Evolutionary conservation across 2,113 vertebrate species (phyloP).

Genomic region (Scatophagus argus): DNA sequence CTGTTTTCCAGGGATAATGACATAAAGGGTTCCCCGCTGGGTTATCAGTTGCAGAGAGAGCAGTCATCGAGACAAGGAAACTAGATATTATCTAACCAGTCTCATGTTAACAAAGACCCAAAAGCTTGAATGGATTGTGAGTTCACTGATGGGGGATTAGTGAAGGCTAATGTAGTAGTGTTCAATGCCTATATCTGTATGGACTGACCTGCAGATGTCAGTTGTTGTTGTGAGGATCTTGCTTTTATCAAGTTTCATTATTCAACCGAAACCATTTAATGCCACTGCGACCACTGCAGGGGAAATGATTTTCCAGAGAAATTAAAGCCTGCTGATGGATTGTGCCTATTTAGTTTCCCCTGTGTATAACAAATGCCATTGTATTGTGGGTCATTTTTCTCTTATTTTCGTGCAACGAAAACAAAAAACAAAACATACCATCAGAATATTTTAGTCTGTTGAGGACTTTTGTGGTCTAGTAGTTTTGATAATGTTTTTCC

Average conservation of each 20-base stretch:
- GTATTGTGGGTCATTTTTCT: neutral
- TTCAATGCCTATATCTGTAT: neutral
- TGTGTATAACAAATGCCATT: slow-evolving; percentile 1
- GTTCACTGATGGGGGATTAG: neutral
- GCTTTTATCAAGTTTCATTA: slow-evolving; percentile 27
- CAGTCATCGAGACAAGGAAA: neutral
- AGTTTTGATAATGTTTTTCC: neutral
- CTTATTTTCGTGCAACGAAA: neutral
- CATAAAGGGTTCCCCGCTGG: slow-evolving; percentile 38
- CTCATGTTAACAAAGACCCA: slow-evolving; percentile 17
- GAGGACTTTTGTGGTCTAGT: neutral
- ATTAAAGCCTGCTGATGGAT: slow-evolving; percentile 34
- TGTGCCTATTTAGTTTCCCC: neutral
- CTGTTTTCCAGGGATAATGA: slow-evolving; percentile 57
- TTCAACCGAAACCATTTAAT: slow-evolving; percentile 18
- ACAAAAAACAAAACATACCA: neutral
- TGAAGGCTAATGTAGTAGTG: slow-evolving; percentile 11
- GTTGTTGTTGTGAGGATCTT: slow-evolving; percentile 13
- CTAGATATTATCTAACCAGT: slow-evolving; percentile 28
- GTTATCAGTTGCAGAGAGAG: slow-evolving; percentile 19
- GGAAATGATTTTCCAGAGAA: slow-evolving; percentile 13
- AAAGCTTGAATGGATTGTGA: neutral
- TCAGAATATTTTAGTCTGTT: too few species aligned
- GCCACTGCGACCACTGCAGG: neutral
- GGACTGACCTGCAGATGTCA: slow-evolving; percentile 36